Evolutionary conservation across 1,140 invertebrate species (phyloP).

Genomic region (Papilio dardanus): DNA sequence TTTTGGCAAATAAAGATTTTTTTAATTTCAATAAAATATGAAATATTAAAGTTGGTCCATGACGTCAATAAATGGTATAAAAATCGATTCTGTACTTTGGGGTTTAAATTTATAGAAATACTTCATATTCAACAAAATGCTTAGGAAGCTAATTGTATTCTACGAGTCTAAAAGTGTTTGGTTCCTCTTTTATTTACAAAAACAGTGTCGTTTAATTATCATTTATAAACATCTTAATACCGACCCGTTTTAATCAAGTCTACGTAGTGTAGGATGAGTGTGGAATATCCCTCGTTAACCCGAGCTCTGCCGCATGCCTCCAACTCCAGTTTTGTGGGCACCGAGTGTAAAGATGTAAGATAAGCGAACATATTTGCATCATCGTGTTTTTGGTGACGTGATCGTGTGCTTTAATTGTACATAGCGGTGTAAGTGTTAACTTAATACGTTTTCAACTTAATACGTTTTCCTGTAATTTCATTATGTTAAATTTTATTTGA

Average conservation of each 20-base stretch:
- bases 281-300: not conserved
- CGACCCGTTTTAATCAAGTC: constrained; percentile 10
- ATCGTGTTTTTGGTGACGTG: constrained; percentile 11
- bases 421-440: not conserved
- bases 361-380: not conserved
- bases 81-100: no score
- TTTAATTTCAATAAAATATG: no score
- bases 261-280: not conserved
- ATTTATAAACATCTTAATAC: constrained; percentile 1
- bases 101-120: no score
- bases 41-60: no score
- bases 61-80: no score
- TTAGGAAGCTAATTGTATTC: no score
- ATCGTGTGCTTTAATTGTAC: not conserved
- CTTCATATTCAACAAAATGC: no score
- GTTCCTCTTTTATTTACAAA: no score
- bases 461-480: not conserved
- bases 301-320: not conserved
- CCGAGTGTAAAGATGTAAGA: not conserved
- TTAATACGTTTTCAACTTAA: not conserved
- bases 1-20: no score
- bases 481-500: not conserved
- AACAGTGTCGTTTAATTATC: not conserved
- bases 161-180: no score
- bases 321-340: not conserved